These are phyloP conservation scores for Blastobasis adustella DNA, from an alignment of 2,888 invertebrate genomes.

Conservation along the genomic window DNA sequence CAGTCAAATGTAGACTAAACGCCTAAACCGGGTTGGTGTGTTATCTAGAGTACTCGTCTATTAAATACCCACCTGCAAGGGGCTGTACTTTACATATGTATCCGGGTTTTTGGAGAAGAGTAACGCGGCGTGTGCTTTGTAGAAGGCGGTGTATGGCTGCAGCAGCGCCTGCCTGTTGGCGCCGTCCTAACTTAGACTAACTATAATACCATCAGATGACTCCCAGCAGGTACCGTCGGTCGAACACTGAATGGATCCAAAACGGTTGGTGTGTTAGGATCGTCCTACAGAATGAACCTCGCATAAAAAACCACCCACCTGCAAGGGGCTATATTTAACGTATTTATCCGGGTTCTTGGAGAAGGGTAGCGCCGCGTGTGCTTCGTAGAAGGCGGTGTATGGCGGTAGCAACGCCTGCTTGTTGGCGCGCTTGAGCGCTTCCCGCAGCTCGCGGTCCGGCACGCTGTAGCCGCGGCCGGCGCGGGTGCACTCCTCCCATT, in stretches of 20 bases:
- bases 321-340: slow-evolving; percentile 90
- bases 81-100: slow-evolving; percentile 94
- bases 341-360: slow-evolving; percentile 96
- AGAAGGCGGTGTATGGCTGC: slow-evolving; percentile 89
- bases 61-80: slow-evolving; percentile 75
- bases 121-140: slow-evolving; percentile 80
- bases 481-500: slow-evolving; percentile 91
- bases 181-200: too few species aligned
- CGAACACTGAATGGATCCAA: too few species aligned
- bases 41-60: too few species aligned
- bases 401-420: slow-evolving; percentile 90
- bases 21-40: too few species aligned
- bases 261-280: too few species aligned
- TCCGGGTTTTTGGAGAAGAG: slow-evolving; percentile 95
- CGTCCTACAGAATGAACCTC: too few species aligned
- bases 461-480: slow-evolving; percentile 93
- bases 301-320: too few species aligned
- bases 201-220: too few species aligned
- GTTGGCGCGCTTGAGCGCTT: slow-evolving; percentile 91
- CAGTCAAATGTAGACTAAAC: too few species aligned
- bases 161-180: slow-evolving; percentile 93
- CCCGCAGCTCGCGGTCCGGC: slow-evolving; percentile 92
- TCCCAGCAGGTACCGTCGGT: too few species aligned
- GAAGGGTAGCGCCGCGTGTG: slow-evolving; percentile 84
- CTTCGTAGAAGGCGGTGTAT: slow-evolving; percentile 87